These are phyloP conservation scores for Noctua janthina DNA, from an alignment of 2,888 invertebrate genomes.

Conservation along the genomic window DNA sequence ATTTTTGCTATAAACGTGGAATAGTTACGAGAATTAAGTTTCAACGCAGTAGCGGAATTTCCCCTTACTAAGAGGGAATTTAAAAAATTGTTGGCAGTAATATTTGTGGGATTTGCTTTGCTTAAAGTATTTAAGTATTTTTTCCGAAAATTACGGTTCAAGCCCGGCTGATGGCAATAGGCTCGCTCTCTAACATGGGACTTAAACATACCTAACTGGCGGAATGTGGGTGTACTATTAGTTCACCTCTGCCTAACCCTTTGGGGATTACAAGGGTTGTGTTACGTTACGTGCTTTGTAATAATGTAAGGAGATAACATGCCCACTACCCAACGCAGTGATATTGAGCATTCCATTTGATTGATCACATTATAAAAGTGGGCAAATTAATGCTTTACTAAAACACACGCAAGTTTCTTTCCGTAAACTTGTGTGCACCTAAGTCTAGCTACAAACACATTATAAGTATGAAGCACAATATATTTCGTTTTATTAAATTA, in stretches of 20 bases:
- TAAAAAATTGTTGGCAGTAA: neutral
- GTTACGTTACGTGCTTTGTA: neutral
- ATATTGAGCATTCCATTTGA: slow-evolving; percentile 48
- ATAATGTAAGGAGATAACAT: neutral
- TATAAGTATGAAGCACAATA: no score
- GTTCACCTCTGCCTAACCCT: neutral
- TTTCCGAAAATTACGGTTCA: neutral
- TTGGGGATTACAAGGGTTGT: neutral
- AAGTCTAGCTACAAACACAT: slow-evolving; percentile 55
- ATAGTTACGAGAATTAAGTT: slow-evolving; percentile 3
- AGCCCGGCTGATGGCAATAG: neutral
- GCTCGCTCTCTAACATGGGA: neutral
- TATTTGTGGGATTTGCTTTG: neutral
- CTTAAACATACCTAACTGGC: neutral
- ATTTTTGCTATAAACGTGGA: slow-evolving; percentile 36
- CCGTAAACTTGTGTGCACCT: slow-evolving; percentile 64
- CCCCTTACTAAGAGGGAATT: neutral
- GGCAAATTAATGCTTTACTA: slow-evolving; percentile 76
- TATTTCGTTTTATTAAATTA: no score
- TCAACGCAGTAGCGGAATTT: slow-evolving; percentile 12
- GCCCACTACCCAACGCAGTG: slow-evolving; percentile 68
- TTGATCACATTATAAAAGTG: slow-evolving; percentile 66
- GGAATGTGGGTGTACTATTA: neutral
- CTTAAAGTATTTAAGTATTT: neutral
- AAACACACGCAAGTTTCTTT: slow-evolving; percentile 70